A percentile compares a stretch with the other conserved stretches of the same genome.
Conservation (phyloP, 2,888 invertebrate species). For the Hesperia comma region DNA sequence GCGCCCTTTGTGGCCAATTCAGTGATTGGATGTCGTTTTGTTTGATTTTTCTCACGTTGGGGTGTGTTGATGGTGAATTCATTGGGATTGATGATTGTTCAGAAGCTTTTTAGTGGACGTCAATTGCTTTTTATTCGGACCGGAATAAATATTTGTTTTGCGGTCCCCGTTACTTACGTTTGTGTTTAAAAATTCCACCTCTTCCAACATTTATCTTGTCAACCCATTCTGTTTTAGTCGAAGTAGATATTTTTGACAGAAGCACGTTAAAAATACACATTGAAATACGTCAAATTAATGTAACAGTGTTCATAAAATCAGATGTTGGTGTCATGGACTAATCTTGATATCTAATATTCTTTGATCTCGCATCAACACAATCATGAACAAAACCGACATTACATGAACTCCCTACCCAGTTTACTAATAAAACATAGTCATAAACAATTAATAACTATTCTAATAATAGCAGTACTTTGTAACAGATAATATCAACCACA, state of each 20-base stretch:
- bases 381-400: neutral
- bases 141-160: conserved; percentile 33
- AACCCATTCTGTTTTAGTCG: conserved; percentile 6
- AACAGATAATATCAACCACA: conserved; percentile 34
- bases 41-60: conserved; percentile 78
- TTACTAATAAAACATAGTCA: neutral
- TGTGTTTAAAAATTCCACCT: conserved; percentile 19
- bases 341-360: neutral
- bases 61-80: conserved; percentile 65
- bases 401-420: neutral
- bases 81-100: conserved; percentile 79
- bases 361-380: neutral
- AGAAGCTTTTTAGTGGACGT: conserved; percentile 47
- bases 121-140: conserved; percentile 33
- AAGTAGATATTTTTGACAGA: too few relatives aligned
- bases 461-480: conserved; percentile 2
- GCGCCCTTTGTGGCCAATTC: conserved; percentile 65
- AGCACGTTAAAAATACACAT: too few relatives aligned
- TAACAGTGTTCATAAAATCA: too few relatives aligned
- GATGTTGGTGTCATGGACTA: too few relatives aligned
- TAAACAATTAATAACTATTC: conserved; percentile 1
- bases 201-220: conserved; percentile 1
- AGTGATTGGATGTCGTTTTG: conserved; percentile 68
- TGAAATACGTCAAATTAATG: too few relatives aligned
- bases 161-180: conserved; percentile 15